Base-by-base conservation (phyloP, 2,797 vertebrate species). In the Labroides dimidiatus region DNA sequence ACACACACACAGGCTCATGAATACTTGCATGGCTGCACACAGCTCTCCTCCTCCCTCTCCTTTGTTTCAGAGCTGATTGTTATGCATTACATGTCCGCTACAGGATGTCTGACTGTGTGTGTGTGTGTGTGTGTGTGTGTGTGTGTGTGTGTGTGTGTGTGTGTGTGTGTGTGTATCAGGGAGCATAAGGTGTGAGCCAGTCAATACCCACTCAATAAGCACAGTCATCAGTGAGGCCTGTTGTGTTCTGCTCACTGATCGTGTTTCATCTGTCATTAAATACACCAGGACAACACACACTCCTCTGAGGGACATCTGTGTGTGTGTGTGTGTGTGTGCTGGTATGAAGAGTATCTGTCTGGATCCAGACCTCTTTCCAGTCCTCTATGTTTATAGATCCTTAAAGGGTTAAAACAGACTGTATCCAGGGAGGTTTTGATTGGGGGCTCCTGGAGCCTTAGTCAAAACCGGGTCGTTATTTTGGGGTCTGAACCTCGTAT, bases 61-160 rank as follows among this genome's bases (percentile, higher is more conserved):
- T 81, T 77, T 75, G 75, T 84, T 74, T 79, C 67, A 45, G 27
- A 75, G 58, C 61, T 70, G 50, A 82, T 86, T 84, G 81, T 79
- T 80, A 84, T 86, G 73, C 81, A 80, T 75, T 68, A 68, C 73
- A 79, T 64, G 42, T 45, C 55, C 54, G 77, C 73, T 64, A 70
- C 56, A 70, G 74, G 39, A 12, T 61, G 59, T 42, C 11, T 74
- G 54, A 17, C 17, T 72, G 44, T 60, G 63, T 65, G 15, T 65
- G 23, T 61, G 33, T 42, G 59, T 68, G 53, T 75, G 42, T 59
- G 41, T 63, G 64, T 45, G 60, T 73, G 47, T 66, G 56, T 65
- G 24, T 47, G 16, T 69, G 51, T 33, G 41, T 51, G 63, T 55
- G 21, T 58, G 36, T 41, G 10, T 14, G 52, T 57, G 47, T 48